Percentiles rank a stretch among this genome's conserved stretches.
These are phyloP conservation scores for Phortica okadai DNA, from an alignment of 2,888 invertebrate genomes.

Conservation along the genomic window DNA sequence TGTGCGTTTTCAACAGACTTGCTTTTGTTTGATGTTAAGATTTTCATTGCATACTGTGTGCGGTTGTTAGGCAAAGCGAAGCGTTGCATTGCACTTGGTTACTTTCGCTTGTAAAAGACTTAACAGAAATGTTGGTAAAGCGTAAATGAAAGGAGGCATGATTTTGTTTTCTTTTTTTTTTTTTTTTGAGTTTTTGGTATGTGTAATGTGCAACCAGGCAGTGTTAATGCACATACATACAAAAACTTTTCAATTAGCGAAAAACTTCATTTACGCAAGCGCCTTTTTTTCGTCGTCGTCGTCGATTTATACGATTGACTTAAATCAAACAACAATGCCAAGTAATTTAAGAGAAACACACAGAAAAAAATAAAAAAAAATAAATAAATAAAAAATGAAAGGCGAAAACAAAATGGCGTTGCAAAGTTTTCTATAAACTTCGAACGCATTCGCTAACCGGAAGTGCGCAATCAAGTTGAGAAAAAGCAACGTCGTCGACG, in stretches of 20 bases:
- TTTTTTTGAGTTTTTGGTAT: too few relatives aligned
- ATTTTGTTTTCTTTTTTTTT: too few relatives aligned
- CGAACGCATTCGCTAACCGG: conserved; percentile 20
- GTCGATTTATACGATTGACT: not conserved
- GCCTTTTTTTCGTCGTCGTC: not conserved
- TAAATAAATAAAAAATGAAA: not conserved
- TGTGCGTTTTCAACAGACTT: not conserved
- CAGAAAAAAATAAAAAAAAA: not conserved
- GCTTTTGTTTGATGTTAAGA: not conserved
- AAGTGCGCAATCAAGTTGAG: conserved; percentile 23
- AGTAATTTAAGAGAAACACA: not conserved
- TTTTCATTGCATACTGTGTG: not conserved
- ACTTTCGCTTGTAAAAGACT: too few relatives aligned
- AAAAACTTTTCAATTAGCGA: conserved; percentile 11
- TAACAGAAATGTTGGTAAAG: too few relatives aligned
- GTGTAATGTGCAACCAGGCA: too few relatives aligned
- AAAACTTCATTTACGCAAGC: not conserved
- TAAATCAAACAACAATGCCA: not conserved
- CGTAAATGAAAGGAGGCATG: too few relatives aligned
- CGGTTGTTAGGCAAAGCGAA: not conserved
- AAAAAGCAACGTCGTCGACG: not conserved
- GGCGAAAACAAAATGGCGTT: too few relatives aligned
- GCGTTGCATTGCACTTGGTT: not conserved
- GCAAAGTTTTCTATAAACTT: conserved; percentile 16
- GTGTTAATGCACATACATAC: too few relatives aligned